phyloP scores from a whole-genome alignment of 2,113 vertebrate species.

The Polypterus bichir region DNA sequence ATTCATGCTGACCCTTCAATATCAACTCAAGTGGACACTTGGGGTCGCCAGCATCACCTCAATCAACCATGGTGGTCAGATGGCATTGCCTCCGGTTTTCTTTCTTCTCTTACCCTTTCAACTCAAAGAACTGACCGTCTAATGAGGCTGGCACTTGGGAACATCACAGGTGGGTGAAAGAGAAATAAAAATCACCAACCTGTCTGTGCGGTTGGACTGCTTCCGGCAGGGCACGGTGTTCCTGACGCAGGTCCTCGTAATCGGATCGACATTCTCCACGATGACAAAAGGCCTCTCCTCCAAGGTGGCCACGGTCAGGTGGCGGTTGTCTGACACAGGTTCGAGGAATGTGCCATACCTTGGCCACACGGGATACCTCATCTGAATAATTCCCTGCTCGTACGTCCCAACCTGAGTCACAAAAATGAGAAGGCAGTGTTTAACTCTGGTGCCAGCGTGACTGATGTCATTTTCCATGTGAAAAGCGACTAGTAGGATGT shows the following conservation, averaged over 20 bases:
- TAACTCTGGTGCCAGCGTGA: too few relatives aligned
- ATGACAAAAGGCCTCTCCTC: slow-evolving; percentile 95
- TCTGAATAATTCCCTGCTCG: slow-evolving; percentile 77
- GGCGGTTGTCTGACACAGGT: slow-evolving; percentile 76
- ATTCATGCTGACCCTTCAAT: too few relatives aligned
- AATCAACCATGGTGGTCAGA: too few relatives aligned
- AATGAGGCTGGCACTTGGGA: too few relatives aligned
- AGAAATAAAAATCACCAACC: slow-evolving; percentile 42
- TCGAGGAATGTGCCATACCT: slow-evolving; percentile 79
- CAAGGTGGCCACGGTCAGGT: slow-evolving; percentile 87
- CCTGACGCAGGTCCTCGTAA: slow-evolving; percentile 79
- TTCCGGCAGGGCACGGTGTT: slow-evolving; percentile 92
- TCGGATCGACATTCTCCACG: slow-evolving; percentile 80
- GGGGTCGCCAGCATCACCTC: too few relatives aligned
- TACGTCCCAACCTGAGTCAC: slow-evolving; percentile 74
- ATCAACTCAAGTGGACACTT: too few relatives aligned
- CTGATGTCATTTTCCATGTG: too few relatives aligned
- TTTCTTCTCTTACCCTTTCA: too few relatives aligned
- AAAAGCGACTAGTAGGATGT: too few relatives aligned
- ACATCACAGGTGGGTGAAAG: too few relatives aligned
- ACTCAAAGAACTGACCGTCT: too few relatives aligned
- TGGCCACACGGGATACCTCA: slow-evolving; percentile 95
- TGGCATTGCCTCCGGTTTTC: too few relatives aligned
- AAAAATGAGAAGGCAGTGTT: neutral
- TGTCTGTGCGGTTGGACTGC: slow-evolving; percentile 79